Evolutionary conservation across 1,140 invertebrate species (phyloP).

Genomic region (Pteromalus puparum): DNA sequence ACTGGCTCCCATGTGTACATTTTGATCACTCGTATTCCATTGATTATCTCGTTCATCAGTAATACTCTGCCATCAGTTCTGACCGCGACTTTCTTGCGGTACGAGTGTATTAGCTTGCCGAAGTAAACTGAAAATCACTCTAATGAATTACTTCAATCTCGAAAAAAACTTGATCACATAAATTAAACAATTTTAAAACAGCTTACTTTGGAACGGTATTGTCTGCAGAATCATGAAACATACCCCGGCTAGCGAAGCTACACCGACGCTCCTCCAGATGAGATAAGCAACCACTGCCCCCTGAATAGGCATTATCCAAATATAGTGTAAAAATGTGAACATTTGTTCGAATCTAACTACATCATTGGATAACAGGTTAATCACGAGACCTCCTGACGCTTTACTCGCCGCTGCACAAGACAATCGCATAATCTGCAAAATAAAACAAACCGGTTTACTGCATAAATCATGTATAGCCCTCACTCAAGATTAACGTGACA

Average conservation of each 20-base stretch:
- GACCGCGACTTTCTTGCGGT: slow-evolving; percentile 72
- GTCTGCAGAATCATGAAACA: slow-evolving; percentile 79
- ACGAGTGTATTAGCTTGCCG: slow-evolving; percentile 71
- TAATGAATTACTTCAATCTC: background rate
- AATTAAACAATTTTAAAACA: background rate
- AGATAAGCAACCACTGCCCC: slow-evolving; percentile 78
- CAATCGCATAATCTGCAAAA: slow-evolving; percentile 66
- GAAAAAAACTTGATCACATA: background rate
- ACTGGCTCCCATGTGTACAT: slow-evolving; percentile 92
- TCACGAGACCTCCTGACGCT: slow-evolving; percentile 87
- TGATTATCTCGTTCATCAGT: slow-evolving; percentile 81
- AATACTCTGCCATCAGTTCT: slow-evolving; percentile 78
- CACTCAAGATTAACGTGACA: too few relatives aligned
- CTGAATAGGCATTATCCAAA: slow-evolving; percentile 87
- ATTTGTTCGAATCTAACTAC: slow-evolving; percentile 76
- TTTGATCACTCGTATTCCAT: slow-evolving; percentile 82
- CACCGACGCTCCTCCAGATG: slow-evolving; percentile 78
- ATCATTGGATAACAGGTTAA: slow-evolving; percentile 92
- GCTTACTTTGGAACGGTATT: slow-evolving; percentile 78
- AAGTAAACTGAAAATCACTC: slow-evolving; percentile 67
- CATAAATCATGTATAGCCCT: too few relatives aligned
- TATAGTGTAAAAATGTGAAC: slow-evolving; percentile 76
- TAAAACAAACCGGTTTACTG: too few relatives aligned
- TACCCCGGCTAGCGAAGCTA: slow-evolving; percentile 79
- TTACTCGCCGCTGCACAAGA: slow-evolving; percentile 74